These are phyloP conservation scores for Entelurus aequoreus DNA, from an alignment of 2,113 vertebrate genomes.

Conservation along the genomic window DNA sequence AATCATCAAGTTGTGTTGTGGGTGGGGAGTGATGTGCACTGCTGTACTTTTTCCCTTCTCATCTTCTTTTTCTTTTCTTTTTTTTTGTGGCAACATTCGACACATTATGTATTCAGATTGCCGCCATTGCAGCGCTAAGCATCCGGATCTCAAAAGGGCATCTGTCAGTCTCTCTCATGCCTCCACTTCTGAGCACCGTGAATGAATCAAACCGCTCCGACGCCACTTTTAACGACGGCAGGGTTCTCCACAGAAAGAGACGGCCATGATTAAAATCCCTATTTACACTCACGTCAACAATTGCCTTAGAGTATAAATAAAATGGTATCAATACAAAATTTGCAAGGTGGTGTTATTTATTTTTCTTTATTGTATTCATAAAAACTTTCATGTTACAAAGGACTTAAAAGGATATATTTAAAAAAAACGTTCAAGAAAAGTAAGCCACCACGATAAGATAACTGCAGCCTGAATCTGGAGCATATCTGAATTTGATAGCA, in stretches of 20 bases:
- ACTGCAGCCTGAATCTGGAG: constrained; percentile 48
- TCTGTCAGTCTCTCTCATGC: constrained; percentile 43
- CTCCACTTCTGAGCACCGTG: constrained; percentile 14
- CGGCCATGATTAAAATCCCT: no score
- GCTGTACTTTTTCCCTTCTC: not conserved
- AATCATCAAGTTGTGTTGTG: not conserved
- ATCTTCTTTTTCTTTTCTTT: not conserved
- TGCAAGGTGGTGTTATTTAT: not conserved
- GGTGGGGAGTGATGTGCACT: not conserved
- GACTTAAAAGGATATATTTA: not conserved
- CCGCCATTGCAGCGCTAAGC: constrained; percentile 23
- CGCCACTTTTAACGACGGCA: constrained; percentile 21
- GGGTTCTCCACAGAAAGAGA: constrained; percentile 10
- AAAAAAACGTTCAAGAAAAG: constrained; percentile 7
- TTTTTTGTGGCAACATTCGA: constrained; percentile 8
- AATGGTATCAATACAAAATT: no score
- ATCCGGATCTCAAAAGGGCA: constrained; percentile 44
- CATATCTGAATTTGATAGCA: constrained; percentile 40
- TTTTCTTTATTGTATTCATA: not conserved
- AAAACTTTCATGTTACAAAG: not conserved
- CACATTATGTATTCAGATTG: constrained; percentile 16
- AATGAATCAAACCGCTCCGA: constrained; percentile 24
- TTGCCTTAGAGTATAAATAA: not conserved
- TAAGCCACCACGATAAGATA: not conserved
- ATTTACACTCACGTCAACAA: not conserved